Base-by-base conservation (phyloP, 1,140 invertebrate genomes). In the Cotesia vestalis region DNA sequence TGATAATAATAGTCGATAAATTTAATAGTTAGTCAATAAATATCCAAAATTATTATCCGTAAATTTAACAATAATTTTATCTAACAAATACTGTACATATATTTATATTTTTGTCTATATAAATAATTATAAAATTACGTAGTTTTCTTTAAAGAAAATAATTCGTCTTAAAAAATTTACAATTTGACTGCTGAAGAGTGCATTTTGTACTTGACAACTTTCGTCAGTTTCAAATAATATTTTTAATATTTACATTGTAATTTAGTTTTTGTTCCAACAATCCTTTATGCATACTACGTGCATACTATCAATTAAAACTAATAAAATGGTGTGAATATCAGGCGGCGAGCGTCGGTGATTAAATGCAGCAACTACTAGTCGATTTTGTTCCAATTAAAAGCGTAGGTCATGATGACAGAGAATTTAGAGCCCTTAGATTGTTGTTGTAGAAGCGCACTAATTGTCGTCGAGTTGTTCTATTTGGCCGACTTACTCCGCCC, bases 1-100 rank as follows among this genome's bases (percentile, higher is more conserved):
- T 17, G 14, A 57, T 57, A 53, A 52, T 53, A 9, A 57, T 68
- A n/a, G 4, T 52, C 46, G 9, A 66, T 40, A 76, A 76, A 80
- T 83, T 80, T 73, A 84, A 85, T 73, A 80, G 78, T 83, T 82
- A 84, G 77, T 84, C 78, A 85, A 86, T 85, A 86, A 86, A 83
- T 83, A 84, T 73, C 52, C 77, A 76, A 67, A 71, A 80, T 76
- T 79, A 78, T 74, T 52, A 68, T 73, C 27, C 66, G 40, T 36
- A 36, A 57, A 35, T 27, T 34, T 34, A 9, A 68, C 55, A 51
- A 63, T 46, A 51, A 46, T 51, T 71, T 63, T 46, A 20, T 61
- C 51, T 36, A 36, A 40, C 17, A 61, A 70, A 59, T 59, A 62
- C 40, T 62, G 59, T 55, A 36, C 60, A 35, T 60, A 27, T 14